Conservation (phyloP, 2,113 vertebrate species). For the Leptobrachium leishanense region DNA sequence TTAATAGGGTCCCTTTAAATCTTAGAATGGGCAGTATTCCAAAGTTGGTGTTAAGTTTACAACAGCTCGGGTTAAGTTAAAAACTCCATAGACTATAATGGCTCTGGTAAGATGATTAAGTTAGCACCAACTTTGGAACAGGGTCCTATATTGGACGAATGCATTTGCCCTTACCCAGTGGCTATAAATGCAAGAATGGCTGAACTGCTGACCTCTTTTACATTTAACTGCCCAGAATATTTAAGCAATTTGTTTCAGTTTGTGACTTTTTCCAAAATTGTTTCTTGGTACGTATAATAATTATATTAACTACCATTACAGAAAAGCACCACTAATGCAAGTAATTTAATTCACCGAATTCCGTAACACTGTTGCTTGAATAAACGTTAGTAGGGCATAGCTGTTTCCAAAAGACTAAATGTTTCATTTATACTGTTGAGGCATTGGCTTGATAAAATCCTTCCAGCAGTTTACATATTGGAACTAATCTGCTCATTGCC, state of each 20-base stretch:
- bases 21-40: too few species aligned
- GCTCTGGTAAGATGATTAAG: too few species aligned
- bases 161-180: too few species aligned
- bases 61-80: too few species aligned
- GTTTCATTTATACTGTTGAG: constrained; percentile 23
- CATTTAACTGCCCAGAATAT: too few species aligned
- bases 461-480: constrained; percentile 33
- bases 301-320: constrained; percentile 61
- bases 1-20: too few species aligned
- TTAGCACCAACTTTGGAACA: too few species aligned
- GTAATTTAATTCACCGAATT: constrained; percentile 30
- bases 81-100: too few species aligned
- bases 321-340: constrained; percentile 57
- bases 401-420: constrained; percentile 33
- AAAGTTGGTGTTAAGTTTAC: too few species aligned
- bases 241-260: not conserved
- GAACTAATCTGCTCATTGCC: constrained; percentile 27
- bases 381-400: constrained; percentile 1
- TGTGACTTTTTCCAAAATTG: constrained; percentile 50
- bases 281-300: constrained; percentile 60
- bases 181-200: too few species aligned
- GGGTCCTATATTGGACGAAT: too few species aligned
- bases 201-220: too few species aligned
- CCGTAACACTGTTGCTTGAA: constrained; percentile 7
- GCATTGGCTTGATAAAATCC: constrained; percentile 30